A percentile compares a stretch with the other conserved stretches of the same genome.
These are phyloP conservation scores for Germaria angustata DNA, from an alignment of 2,888 invertebrate species.

Conservation along the genomic window DNA sequence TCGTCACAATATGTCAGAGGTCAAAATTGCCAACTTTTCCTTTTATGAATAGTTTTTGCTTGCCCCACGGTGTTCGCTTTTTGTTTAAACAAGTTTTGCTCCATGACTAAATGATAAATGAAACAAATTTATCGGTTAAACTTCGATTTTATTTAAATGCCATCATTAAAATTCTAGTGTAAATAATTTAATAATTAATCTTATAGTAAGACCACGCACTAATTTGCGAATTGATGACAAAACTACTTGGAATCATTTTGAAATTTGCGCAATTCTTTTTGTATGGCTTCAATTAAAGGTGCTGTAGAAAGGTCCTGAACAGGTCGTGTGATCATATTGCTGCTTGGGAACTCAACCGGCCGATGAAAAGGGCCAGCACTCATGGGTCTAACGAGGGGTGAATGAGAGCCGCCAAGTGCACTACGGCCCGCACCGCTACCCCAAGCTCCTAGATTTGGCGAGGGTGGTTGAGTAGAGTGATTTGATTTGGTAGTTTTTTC, in stretches of 20 bases:
- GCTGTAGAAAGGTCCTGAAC: constrained; percentile 87
- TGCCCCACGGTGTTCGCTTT: too few relatives aligned
- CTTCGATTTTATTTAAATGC: constrained; percentile 50
- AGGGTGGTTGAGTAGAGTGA: constrained; percentile 78
- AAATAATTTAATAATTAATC: not conserved
- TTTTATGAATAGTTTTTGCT: too few relatives aligned
- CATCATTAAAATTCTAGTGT: constrained; percentile 4
- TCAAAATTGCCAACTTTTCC: too few relatives aligned
- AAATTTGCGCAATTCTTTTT: constrained; percentile 83
- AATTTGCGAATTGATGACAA: not conserved
- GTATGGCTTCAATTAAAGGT: constrained; percentile 91
- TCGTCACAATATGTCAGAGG: too few relatives aligned
- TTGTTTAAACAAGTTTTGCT: too few relatives aligned
- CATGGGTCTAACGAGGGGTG: constrained; percentile 82
- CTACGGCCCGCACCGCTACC: constrained; percentile 80
- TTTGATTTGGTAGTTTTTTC: constrained; percentile 75
- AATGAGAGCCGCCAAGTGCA: constrained; percentile 81
- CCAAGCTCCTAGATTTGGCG: constrained; percentile 81
- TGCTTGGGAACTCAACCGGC: constrained; percentile 79
- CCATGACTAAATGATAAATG: too few relatives aligned
- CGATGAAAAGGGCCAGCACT: constrained; percentile 85
- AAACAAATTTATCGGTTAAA: not conserved
- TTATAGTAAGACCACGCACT: too few relatives aligned
- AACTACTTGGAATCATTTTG: constrained; percentile 72
- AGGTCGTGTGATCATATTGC: constrained; percentile 68